Evolutionary conservation across 2,797 vertebrate species (phyloP).

Genomic region (Oreochromis mossambicus): DNA sequence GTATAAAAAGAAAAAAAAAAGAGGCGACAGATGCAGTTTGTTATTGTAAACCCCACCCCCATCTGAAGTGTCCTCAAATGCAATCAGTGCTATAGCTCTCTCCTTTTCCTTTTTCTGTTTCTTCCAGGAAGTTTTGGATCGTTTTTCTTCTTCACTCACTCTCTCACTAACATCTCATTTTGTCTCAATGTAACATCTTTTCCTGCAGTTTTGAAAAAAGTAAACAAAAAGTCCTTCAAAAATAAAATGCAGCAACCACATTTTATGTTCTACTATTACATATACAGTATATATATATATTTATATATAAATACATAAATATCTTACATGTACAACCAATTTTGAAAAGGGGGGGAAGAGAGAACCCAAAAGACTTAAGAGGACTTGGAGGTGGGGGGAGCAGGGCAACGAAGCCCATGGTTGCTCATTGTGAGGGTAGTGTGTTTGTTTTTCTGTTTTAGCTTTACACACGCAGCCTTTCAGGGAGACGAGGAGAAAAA

Average conservation of each 20-base stretch:
- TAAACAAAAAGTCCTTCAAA: conserved; percentile 83
- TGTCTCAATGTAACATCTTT: conserved; percentile 74
- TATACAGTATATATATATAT: conserved; percentile 98
- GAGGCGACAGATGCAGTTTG: conserved; percentile 62
- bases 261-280: conserved; percentile 88
- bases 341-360: conserved; percentile 76
- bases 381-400: conserved; percentile 77
- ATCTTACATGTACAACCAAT: conserved; percentile 93
- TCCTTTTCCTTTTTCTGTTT: conserved; percentile 48
- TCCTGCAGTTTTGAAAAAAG: conserved; percentile 80
- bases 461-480: conserved; percentile 57
- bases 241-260: conserved; percentile 86
- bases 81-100: conserved; percentile 69
- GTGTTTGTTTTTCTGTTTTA: conserved; percentile 49
- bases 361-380: conserved; percentile 79
- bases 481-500: conserved; percentile 18
- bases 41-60: conserved; percentile 72
- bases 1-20: conserved; percentile 52
- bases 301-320: conserved; percentile 99
- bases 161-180: conserved; percentile 34
- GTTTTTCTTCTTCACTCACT: conserved; percentile 18
- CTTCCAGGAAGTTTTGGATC: conserved; percentile 52
- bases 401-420: conserved; percentile 18
- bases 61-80: conserved; percentile 72
- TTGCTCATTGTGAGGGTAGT: conserved; percentile 65